A percentile compares a stretch with the other conserved stretches of the same genome.
Conservation (phyloP, 2,797 vertebrate species). For the Chanos chanos region DNA sequence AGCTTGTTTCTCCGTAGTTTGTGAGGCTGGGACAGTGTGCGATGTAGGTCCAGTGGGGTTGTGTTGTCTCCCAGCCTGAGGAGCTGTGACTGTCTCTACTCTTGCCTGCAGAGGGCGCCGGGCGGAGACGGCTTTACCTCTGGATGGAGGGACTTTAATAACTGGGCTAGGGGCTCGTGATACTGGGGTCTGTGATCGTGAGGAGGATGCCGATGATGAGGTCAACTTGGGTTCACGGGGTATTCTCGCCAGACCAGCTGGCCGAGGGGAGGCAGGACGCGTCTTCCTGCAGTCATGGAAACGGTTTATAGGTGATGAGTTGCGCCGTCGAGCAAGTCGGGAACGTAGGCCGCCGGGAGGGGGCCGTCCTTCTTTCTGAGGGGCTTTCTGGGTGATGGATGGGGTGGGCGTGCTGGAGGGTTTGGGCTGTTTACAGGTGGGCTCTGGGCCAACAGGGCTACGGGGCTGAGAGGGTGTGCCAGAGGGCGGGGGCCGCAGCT, state of each 20-base stretch:
- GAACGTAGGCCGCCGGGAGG: slow-evolving; percentile 48
- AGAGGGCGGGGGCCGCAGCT: slow-evolving; percentile 45
- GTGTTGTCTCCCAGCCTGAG: slow-evolving; percentile 45
- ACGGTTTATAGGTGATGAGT: slow-evolving; percentile 60
- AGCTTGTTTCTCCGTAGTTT: slow-evolving; percentile 69
- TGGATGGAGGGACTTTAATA: no score
- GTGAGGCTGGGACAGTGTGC: slow-evolving; percentile 52
- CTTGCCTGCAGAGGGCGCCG: no score
- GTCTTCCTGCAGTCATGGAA: slow-evolving; percentile 50
- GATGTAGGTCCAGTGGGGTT: slow-evolving; percentile 43
- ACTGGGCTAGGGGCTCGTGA: slow-evolving; percentile 39
- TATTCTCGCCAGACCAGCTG: slow-evolving; percentile 42
- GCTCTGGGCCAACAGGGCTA: slow-evolving; percentile 74
- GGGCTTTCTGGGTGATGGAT: slow-evolving; percentile 27
- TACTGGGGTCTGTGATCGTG: not conserved
- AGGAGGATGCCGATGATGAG: not conserved
- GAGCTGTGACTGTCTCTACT: no score
- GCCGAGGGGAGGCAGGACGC: not conserved
- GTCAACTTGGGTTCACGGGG: slow-evolving; percentile 27
- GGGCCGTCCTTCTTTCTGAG: slow-evolving; percentile 48
- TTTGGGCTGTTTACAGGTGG: slow-evolving; percentile 61
- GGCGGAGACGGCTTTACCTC: no score
- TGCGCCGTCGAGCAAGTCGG: slow-evolving; percentile 57
- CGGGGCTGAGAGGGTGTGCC: slow-evolving; percentile 53
- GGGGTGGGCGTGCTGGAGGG: slow-evolving; percentile 50